Evolutionary conservation across 1,140 invertebrate genomes (phyloP).

Genomic region (Aradophagus sp.): DNA sequence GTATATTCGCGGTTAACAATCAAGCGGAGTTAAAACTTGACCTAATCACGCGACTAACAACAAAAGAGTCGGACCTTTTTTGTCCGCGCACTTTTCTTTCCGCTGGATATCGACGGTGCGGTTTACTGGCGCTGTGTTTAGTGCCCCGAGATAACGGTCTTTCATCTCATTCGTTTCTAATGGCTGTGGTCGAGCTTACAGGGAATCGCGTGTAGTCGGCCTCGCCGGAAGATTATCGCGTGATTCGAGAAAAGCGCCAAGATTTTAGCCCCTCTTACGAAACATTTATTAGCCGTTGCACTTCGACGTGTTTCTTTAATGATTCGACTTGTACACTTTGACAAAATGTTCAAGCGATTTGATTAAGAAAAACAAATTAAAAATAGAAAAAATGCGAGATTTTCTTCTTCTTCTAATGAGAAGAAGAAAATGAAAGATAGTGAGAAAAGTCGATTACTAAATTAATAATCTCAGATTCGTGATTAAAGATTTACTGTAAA

Average conservation of each 20-base stretch:
- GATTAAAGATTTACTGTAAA: too few relatives aligned
- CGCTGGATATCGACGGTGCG: too few relatives aligned
- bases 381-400: too few relatives aligned
- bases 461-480: too few relatives aligned
- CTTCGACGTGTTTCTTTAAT: conserved; percentile 14
- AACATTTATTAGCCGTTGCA: conserved; percentile 28
- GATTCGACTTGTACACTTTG: neutral
- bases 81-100: too few relatives aligned
- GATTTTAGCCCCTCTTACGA: conserved; percentile 33
- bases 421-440: too few relatives aligned
- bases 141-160: conserved; percentile 48
- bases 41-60: conserved; percentile 32
- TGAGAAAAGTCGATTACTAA: too few relatives aligned
- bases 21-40: conserved; percentile 40
- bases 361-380: too few relatives aligned
- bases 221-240: conserved; percentile 56
- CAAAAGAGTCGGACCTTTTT: too few relatives aligned
- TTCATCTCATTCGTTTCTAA: conserved; percentile 54
- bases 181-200: conserved; percentile 51
- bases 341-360: neutral
- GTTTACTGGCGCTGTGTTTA: conserved; percentile 42
- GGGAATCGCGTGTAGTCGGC: conserved; percentile 48
- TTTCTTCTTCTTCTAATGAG: too few relatives aligned
- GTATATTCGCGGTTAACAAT: conserved; percentile 28
- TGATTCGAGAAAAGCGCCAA: conserved; percentile 47